A percentile compares a stretch with the other conserved stretches of the same genome.
These are phyloP conservation scores for Diachasma alloeum DNA, from an alignment of 1,140 invertebrate genomes.

Conservation along the genomic window DNA sequence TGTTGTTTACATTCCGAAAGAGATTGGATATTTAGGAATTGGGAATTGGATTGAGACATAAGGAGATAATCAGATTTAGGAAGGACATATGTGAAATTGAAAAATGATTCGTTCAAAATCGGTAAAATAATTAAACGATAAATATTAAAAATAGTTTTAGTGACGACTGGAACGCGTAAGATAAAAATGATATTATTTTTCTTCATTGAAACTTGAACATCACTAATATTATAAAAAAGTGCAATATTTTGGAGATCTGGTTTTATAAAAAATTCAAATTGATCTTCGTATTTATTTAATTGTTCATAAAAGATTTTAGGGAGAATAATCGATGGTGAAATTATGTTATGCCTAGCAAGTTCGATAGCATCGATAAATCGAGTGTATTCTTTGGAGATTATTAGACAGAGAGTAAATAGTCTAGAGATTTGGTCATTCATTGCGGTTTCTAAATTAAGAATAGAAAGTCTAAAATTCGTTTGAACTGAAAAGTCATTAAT, in stretches of 20 bases:
- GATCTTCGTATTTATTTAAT: conserved; percentile 38
- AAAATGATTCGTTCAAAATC: neutral
- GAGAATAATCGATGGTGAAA: conserved; percentile 46
- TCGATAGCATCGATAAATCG: conserved; percentile 40
- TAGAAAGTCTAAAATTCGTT: too few species aligned
- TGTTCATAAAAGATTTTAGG: conserved; percentile 36
- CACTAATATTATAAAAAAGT: neutral
- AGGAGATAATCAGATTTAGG: neutral
- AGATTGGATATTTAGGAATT: conserved; percentile 21
- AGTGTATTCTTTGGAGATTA: conserved; percentile 41
- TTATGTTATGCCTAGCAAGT: conserved; percentile 42
- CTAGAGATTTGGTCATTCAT: conserved; percentile 2
- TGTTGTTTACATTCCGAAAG: conserved; percentile 17
- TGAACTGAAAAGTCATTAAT: conserved; percentile 24
- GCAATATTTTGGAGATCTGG: neutral
- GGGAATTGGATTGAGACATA: conserved; percentile 17
- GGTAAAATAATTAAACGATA: neutral
- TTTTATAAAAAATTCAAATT: conserved; percentile 15
- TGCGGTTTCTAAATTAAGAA: neutral
- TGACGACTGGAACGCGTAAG: neutral
- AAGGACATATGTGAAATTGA: neutral
- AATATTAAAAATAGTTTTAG: neutral
- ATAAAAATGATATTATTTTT: neutral
- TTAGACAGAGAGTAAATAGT: conserved; percentile 32
- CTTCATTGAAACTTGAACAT: neutral